phyloP scores from a whole-genome alignment of 2,113 vertebrate genomes.

The Indri indri region DNA sequence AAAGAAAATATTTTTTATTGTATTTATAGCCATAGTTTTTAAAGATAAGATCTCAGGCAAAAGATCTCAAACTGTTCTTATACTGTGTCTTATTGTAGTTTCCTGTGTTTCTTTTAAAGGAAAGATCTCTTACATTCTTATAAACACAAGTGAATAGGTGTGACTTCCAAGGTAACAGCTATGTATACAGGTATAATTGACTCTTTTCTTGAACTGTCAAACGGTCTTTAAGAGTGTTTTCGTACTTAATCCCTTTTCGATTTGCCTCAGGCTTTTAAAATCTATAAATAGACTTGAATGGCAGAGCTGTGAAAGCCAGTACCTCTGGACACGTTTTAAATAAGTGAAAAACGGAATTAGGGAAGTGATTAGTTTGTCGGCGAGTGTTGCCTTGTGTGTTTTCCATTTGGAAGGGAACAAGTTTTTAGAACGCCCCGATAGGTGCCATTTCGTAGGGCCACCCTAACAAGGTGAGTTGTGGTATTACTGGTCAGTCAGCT shows the following conservation, averaged over 20 bases:
- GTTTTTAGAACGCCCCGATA: background rate
- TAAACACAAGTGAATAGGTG: background rate
- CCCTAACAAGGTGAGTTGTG: too few species aligned
- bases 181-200: background rate
- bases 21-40: background rate
- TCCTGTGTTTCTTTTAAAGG: background rate
- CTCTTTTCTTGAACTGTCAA: slow-evolving; percentile 43
- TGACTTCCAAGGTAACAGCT: slow-evolving; percentile 53
- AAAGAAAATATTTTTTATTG: background rate
- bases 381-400: background rate
- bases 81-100: background rate
- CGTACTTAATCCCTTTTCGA: slow-evolving; percentile 33
- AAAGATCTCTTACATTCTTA: slow-evolving; percentile 16
- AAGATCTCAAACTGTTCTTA: background rate
- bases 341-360: background rate
- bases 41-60: background rate
- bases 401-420: background rate
- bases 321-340: background rate
- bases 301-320: background rate
- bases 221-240: slow-evolving; percentile 27
- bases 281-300: background rate
- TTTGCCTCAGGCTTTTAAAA: slow-evolving; percentile 5
- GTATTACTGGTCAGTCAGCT: background rate
- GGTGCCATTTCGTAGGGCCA: background rate
- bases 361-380: background rate